Evolutionary conservation across 2,797 vertebrate species (phyloP), one percentile per base, ranked within the genome.

Genomic region (Acanthurus lineatus): DNA sequence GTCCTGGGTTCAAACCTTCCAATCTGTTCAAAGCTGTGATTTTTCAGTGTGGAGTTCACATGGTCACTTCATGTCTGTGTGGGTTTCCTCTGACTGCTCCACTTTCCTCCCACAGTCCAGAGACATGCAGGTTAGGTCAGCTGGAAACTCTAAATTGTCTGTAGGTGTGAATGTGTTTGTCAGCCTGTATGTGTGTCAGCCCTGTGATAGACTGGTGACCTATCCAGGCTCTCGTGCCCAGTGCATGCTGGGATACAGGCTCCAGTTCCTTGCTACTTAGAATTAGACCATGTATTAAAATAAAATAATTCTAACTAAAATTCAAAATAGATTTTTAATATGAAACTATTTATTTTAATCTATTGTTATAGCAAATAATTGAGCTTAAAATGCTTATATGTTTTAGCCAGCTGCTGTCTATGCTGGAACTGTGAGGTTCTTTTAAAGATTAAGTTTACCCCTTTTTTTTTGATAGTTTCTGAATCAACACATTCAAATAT

Each of bases 141-240:
- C 58, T 84, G 89, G 85, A 92, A 91, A 83, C 56, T 80, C 81
- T 59, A 73, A 69, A 79, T 77, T 65, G 84, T 80, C 87, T 4
- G 57, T 84, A 78, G 80, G 84, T 90, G 84, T 74, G 73, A 86
- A 76, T 70, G 86, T 81, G 85, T 87, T 79, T 75, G 76, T 85
- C 81, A 44, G 44, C 59, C 72, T 85, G 38, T 60, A 47, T 83
- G 69, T 10, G 53, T 76, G 68, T 87, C 79, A 35, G 60, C 74
- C 58, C 35, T 58, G 68, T 81, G 78, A 87, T 82, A 84, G 75
- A 81, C 72, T 51, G 54, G 69, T 73, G 72, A 74, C 74, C 76
- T 59, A 67, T 82, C 66, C 65, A 44, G 51, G 58, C 57, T 51
- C 70, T 68, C 17, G 11, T 5, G 4, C 22, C 73, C 57, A 57